These are phyloP conservation scores for Chaitophorus viminalis DNA, from an alignment of 2,888 invertebrate genomes.

Conservation along the genomic window DNA sequence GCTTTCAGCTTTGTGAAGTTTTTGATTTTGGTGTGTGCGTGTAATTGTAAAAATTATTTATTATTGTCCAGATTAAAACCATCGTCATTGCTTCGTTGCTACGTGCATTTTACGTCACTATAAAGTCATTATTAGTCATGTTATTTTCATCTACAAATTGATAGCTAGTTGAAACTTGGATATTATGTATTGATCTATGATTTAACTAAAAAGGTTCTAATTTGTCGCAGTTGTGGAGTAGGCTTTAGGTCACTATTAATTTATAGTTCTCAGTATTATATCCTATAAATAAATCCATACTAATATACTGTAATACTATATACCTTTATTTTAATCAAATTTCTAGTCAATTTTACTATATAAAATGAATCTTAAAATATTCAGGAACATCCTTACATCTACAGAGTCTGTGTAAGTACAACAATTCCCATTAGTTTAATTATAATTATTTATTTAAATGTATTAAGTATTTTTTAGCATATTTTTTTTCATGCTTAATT, in stretches of 20 bases:
- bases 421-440: neutral
- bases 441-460: neutral
- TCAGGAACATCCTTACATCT: conserved; percentile 16
- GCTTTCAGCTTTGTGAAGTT: neutral
- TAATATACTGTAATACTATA: too few relatives aligned
- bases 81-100: neutral
- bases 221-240: neutral
- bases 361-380: conserved; percentile 40
- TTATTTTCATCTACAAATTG: neutral
- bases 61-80: neutral
- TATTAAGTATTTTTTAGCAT: too few relatives aligned
- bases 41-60: neutral
- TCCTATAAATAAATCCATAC: too few relatives aligned
- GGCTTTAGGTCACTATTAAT: neutral
- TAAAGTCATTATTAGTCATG: too few relatives aligned
- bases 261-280: neutral
- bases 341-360: neutral
- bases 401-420: conserved; percentile 44
- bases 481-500: too few relatives aligned
- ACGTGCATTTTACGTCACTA: too few relatives aligned
- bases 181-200: neutral
- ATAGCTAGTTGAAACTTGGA: neutral
- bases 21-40: neutral
- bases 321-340: neutral
- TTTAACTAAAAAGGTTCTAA: neutral